A percentile compares a stretch with the other conserved stretches of the same genome.
phyloP scores from a whole-genome alignment of 2,888 invertebrate species.

The Dioctria rufipes region DNA sequence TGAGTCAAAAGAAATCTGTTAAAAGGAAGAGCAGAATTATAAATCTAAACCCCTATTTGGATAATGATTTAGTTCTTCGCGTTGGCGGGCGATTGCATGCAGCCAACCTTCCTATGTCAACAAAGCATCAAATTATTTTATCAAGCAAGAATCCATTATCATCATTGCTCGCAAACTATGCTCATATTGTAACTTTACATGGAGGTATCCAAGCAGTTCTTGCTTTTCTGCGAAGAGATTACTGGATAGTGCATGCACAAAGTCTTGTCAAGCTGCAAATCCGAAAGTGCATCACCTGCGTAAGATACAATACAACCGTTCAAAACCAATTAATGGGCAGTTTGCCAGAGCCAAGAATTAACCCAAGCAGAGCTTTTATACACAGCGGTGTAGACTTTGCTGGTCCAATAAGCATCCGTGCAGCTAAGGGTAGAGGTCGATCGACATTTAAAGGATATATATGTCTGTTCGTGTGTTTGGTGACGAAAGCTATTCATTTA shows the following conservation, averaged over 20 bases:
- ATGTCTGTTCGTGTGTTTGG: too few species aligned
- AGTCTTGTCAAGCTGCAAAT: neutral
- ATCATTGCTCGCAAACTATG: neutral
- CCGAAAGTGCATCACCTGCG: neutral
- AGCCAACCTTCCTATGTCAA: neutral
- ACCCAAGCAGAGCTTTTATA: neutral
- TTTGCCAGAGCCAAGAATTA: neutral
- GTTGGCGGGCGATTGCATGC: neutral
- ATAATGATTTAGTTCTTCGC: neutral
- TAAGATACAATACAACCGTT: neutral
- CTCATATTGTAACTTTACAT: neutral
- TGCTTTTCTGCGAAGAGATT: neutral
- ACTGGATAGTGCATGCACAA: neutral
- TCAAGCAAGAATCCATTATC: neutral
- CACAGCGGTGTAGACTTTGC: neutral
- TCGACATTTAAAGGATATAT: too few species aligned
- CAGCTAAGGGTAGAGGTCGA: too few species aligned
- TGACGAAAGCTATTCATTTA: too few species aligned
- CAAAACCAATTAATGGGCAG: neutral
- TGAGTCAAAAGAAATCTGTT: neutral
- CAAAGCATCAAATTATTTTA: neutral
- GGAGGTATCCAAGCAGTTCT: neutral
- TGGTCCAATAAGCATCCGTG: neutral
- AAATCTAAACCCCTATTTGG: neutral
- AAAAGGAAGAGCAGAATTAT: neutral